These are phyloP conservation scores for Cosmia trapezina DNA, from an alignment of 2,888 invertebrate genomes.

Conservation along the genomic window DNA sequence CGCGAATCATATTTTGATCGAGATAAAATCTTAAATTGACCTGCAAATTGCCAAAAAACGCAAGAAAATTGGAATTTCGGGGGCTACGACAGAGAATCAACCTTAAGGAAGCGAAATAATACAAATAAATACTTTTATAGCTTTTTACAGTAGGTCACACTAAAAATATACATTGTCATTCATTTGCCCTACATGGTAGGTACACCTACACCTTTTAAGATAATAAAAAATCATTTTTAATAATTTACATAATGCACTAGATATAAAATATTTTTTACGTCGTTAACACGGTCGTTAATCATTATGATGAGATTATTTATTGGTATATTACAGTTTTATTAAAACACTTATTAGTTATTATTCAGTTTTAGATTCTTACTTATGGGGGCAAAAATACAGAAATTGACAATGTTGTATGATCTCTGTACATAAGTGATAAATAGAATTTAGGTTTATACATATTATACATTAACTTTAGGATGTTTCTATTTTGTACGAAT, in stretches of 20 bases:
- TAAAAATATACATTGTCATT: slow-evolving; percentile 7
- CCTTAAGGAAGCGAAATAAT: background rate
- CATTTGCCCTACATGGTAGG: slow-evolving; percentile 2
- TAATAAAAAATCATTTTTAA: slow-evolving; percentile 10
- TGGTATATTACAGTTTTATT: slow-evolving; percentile 17
- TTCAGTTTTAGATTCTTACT: background rate
- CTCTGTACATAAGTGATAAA: background rate
- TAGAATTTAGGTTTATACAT: slow-evolving; percentile 17
- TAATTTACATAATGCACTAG: slow-evolving; percentile 8
- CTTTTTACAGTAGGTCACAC: slow-evolving; percentile 9
- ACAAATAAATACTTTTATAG: slow-evolving; percentile 8
- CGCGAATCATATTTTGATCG: no score
- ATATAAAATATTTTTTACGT: background rate
- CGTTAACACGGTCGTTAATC: no score
- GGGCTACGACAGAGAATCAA: background rate
- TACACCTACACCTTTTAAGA: slow-evolving; percentile 9
- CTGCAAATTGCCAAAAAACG: no score
- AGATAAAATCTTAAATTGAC: no score
- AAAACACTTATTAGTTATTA: background rate
- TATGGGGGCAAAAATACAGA: background rate
- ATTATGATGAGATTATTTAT: slow-evolving; percentile 22
- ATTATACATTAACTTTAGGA: slow-evolving; percentile 16
- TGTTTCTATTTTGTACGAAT: slow-evolving; percentile 17
- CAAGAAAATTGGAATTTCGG: no score
- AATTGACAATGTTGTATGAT: slow-evolving; percentile 1